phyloP scores from a whole-genome alignment of 1,140 invertebrate species.

The Reticulitermes speratus region DNA sequence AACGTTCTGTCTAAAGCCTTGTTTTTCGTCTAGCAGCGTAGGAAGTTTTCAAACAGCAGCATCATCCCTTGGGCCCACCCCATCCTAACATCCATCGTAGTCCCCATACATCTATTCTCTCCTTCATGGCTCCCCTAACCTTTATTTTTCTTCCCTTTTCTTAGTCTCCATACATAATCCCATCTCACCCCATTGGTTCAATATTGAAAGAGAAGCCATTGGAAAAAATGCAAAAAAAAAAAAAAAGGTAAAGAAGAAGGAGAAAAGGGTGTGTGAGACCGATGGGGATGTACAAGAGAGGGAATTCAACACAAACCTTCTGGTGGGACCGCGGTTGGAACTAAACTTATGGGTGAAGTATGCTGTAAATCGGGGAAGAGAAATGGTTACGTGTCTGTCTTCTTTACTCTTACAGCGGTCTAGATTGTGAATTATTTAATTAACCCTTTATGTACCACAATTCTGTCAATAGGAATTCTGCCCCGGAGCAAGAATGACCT shows the following conservation, averaged over 20 bases:
- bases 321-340: background rate
- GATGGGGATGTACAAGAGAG: background rate
- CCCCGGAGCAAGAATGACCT: background rate
- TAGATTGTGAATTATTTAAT: constrained; percentile 11
- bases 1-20: background rate
- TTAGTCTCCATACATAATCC: background rate
- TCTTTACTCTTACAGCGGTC: background rate
- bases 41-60: background rate
- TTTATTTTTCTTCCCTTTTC: constrained; percentile 19
- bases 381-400: background rate
- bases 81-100: background rate
- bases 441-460: constrained; percentile 12
- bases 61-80: background rate
- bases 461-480: background rate
- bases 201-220: constrained; percentile 16
- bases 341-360: background rate
- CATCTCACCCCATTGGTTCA: constrained; percentile 17
- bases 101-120: constrained; percentile 10
- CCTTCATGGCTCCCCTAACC: background rate
- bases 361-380: background rate
- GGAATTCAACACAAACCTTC: background rate
- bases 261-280: background rate
- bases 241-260: background rate
- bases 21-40: background rate
- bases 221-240: background rate